Base-by-base conservation (phyloP, 2,113 vertebrate genomes). In the Brachyhypopomus gauderio region DNA sequence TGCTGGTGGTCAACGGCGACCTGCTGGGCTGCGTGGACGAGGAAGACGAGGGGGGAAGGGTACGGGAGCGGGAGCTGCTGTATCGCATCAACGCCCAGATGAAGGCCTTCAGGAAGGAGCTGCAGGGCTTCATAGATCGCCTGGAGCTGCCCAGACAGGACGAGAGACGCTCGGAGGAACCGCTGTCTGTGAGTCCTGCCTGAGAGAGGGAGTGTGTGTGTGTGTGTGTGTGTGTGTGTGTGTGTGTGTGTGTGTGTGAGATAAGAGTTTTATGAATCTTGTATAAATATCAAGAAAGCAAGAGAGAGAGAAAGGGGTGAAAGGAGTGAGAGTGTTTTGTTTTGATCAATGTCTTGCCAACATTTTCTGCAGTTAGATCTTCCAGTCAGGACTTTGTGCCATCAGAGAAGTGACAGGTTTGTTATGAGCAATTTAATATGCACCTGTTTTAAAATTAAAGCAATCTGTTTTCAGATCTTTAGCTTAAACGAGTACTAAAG, bases 21-120 rank as follows among this genome's bases (percentile, higher is more conserved):
- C 92, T 96, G 88, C 95, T 94, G 71, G 94, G 88, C 70, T 30
- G 88, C 5, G 92, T 95, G 92, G 96, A 96, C 34, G 96, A 96
- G 20, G 96, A 95, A 7, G 95, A 93, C 0, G 96, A 96, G 23
- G 96, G 95, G 62, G 93, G 96, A 89, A 92, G 97, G 63, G 96
- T 96, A 90, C 94, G 97, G 0, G 97, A 98, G 81, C 96, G 97
- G 0, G 96, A 99, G 93, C 94, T 99, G 77, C 95, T 99, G 22
- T 96, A 97, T 88, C 94, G 96, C 79, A 98, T 99, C 87, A 97
- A 97, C 0, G 95, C 97, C 7, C 97, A 98, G 92, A 98, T 98
- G 97, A 98, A 98, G 90, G 94, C 96, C 58, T 98, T 99, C 90
- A 91, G 96, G 84, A 97, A 97, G 88, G 98, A 99, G 88, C 95